phyloP scores from a whole-genome alignment of 2,113 vertebrate genomes.

The Leucopsar rothschildi region DNA sequence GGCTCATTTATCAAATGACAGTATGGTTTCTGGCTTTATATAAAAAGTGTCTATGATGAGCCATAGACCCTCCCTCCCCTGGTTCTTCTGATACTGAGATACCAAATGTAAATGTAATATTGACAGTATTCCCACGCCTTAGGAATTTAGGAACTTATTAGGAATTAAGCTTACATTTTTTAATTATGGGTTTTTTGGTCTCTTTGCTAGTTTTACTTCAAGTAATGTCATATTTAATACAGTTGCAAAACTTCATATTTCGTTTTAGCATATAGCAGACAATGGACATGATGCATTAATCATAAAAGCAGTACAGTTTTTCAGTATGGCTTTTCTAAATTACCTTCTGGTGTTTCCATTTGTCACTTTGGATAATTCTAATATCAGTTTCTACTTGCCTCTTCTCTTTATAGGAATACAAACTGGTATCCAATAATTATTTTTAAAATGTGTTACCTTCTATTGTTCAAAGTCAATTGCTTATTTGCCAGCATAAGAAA shows the following conservation, averaged over 20 bases:
- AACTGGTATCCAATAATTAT: background rate
- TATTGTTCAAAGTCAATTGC: background rate
- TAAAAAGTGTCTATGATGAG: background rate
- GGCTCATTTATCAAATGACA: background rate
- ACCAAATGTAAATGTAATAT: background rate
- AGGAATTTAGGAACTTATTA: background rate
- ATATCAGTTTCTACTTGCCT: background rate
- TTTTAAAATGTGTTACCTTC: background rate
- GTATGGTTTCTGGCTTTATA: background rate
- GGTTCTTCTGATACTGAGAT: background rate
- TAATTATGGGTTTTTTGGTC: background rate
- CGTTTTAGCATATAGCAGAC: background rate
- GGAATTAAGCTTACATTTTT: background rate
- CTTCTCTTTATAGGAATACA: background rate
- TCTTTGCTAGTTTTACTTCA: background rate
- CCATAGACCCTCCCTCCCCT: background rate
- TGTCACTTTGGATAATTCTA: background rate
- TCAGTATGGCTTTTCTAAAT: constrained; percentile 12
- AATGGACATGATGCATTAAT: background rate
- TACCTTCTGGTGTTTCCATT: background rate
- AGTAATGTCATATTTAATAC: background rate
- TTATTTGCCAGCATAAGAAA: background rate
- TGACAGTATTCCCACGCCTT: background rate
- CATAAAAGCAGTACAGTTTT: background rate
- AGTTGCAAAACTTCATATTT: background rate